Base-by-base conservation (phyloP, 1,140 invertebrate species). In the Aphelinus atriplicis region DNA sequence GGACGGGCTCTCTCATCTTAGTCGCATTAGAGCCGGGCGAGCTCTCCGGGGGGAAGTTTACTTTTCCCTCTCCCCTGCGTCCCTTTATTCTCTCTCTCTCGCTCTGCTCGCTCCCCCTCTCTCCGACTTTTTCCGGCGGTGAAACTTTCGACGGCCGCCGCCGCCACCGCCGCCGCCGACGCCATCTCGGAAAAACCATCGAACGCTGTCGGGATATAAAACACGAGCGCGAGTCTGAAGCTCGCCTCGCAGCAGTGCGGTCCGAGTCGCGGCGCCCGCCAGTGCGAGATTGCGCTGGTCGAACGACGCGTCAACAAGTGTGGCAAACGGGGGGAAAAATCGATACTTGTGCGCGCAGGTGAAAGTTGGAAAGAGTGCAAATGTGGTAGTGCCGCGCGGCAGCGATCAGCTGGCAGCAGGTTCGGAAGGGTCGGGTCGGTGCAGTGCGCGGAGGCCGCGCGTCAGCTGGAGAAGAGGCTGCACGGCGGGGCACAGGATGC, bases 21-120 rank as follows among this genome's bases (percentile, higher is more conserved):
- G 47, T 80, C 81, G 80, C 82, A 80, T 85, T 85, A 85, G 80
- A 63, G 56, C 69, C 73, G 26, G 26, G 26, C 69, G 64, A 57
- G 46, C 51, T 42, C 48, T 26, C 72, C 50, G 26, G n/a, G 45
- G 58, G 61, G 70, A 78, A 80, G 72, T 80, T 81, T 81, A 73
- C 72, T 76, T 75, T 78, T 62, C 73, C 10, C 66, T 42, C 55
- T 58, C 42, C 51, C 42, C 64, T 43, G 46, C 26, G 5, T 43
- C 42, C n/a, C 26, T 48, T n/a, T 6, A 10, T 6, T 3, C 51
- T 45, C 42, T 42, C 64, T 43, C 46, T 45, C 50, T 66, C 47
- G 2, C 64, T 26, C 50, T 10, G 9, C 50, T 66, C 50, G 1
- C 47, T 26, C 47, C n/a, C 47, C 58, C 42, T 60, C 3, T 55